These are phyloP conservation scores for Euphydryas editha DNA, from an alignment of 2,888 invertebrate species.

Conservation along the genomic window DNA sequence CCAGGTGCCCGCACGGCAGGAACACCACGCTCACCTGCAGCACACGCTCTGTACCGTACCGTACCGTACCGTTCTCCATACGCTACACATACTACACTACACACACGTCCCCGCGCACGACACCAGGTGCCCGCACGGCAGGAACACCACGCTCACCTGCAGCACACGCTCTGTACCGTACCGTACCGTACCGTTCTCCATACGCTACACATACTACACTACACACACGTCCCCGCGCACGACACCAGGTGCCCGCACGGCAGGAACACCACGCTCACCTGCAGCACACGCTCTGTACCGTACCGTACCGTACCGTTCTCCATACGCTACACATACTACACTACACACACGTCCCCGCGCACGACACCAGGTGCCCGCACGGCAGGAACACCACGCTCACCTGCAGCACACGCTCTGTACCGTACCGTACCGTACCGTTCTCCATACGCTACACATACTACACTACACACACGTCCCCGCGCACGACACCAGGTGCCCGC, in stretches of 20 bases:
- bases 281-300: constrained; percentile 3
- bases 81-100: background rate
- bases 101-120: background rate
- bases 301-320: background rate
- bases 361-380: constrained; percentile 5
- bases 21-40: constrained; percentile 9
- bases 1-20: constrained; percentile 8
- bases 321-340: background rate
- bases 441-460: background rate
- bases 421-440: too few relatives aligned
- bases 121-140: constrained; percentile 6
- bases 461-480: background rate
- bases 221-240: background rate
- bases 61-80: background rate
- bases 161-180: constrained; percentile 2
- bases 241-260: constrained; percentile 6
- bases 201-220: background rate
- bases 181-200: background rate
- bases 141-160: constrained; percentile 9
- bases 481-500: constrained; percentile 8
- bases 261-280: constrained; percentile 9
- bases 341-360: background rate
- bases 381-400: constrained; percentile 9
- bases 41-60: constrained; percentile 1
- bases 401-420: constrained; percentile 6